A percentile compares a stretch with the other conserved stretches of the same genome.
These are phyloP conservation scores for Melanerpes formicivorus DNA, from an alignment of 2,113 vertebrate species.

Conservation along the genomic window DNA sequence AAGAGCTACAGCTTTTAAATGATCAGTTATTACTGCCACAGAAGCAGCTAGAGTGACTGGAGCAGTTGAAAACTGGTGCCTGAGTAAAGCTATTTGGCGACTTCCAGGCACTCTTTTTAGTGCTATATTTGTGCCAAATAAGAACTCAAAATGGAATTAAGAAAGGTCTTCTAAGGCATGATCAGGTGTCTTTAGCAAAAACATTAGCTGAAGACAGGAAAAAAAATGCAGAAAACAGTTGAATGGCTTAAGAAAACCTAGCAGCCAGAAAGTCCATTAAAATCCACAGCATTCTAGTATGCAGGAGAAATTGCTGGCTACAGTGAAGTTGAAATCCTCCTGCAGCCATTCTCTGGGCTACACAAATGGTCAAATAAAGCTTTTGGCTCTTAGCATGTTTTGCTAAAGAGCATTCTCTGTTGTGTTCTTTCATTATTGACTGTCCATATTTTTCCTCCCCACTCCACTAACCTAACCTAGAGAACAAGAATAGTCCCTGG, in stretches of 20 bases:
- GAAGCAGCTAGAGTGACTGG: neutral
- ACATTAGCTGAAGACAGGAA: neutral
- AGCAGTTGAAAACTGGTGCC: neutral
- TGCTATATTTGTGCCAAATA: neutral
- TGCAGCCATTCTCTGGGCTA: neutral
- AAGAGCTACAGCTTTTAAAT: neutral
- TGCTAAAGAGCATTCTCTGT: neutral
- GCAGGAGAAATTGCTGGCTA: neutral
- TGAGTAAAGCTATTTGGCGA: constrained; percentile 3
- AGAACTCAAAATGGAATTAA: neutral
- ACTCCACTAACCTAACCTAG: neutral
- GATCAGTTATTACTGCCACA: neutral
- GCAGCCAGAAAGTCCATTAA: neutral
- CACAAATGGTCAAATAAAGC: neutral
- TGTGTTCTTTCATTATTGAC: neutral
- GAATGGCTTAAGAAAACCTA: neutral
- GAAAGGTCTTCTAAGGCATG: neutral
- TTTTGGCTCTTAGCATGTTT: neutral
- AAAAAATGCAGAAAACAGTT: neutral
- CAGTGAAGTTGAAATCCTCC: constrained; percentile 7
- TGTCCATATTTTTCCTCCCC: neutral
- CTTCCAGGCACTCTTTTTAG: constrained; percentile 14
- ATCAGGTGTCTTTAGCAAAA: neutral
- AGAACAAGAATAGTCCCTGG: neutral
- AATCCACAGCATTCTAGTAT: neutral